Base-by-base conservation (phyloP, 2,888 invertebrate genomes). In the Malthinus seriepunctatus region DNA sequence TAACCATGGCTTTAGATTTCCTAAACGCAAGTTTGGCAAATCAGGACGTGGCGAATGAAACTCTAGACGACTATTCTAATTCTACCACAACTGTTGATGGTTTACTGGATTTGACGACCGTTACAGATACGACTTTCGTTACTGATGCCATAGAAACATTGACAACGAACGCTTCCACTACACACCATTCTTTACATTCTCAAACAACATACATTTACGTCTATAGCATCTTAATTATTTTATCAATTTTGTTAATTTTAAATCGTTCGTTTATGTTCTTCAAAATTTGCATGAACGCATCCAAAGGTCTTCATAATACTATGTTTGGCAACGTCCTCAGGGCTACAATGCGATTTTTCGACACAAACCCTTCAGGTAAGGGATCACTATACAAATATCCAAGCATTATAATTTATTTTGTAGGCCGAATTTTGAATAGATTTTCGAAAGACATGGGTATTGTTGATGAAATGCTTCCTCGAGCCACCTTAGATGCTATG, bases 401-500 rank as follows among this genome's bases (percentile, higher is more conserved):
- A 23, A 23, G 5, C 9, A 31, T 7, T 32, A 9, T n/a, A n/a
- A n/a, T n/a, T n/a, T n/a, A n/a, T n/a, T n/a, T 52, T 52, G 39
- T 34, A 86, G 91, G 93, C 32, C 84, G 91, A 11, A 88, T 93
- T 66, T 81, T 93, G 51, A 93, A 93, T 77, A 80, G 93, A 51
- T 93, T 93, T 77, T 90, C 93, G 0, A 93, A 93, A 74, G 93
- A 93, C 72, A 87, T 91, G 78, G 91, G 91, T 0, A 81, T 88
- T 1, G 85, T 93, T 46, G 91, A 91, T 71, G 91, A 91, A 76
- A 79, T 85, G 11, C 75, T 91, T 49, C 89, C 90, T 0, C 78
- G 82, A 60, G 84, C 86, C 70, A 83, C 85, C 71, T 77, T 88
- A 46, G 88, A 89, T 72, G 81, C 86, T 63, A 80, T 86, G 57